Base-by-base conservation (phyloP, 2,113 vertebrate genomes). In the Pedetes capensis region DNA sequence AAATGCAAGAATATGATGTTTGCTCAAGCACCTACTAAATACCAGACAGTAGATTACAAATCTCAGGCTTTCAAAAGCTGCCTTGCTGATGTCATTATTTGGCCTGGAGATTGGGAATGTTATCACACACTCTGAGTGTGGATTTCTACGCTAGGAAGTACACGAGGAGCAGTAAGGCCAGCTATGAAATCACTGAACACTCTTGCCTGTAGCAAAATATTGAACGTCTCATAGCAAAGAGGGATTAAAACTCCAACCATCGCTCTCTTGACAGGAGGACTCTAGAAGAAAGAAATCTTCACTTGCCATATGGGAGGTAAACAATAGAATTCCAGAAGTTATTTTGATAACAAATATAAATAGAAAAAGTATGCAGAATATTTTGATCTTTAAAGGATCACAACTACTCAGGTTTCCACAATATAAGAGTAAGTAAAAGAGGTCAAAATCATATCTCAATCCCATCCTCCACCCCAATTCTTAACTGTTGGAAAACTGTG, bases 311-410 rank as follows among this genome's bases (percentile, higher is more conserved):
- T 27, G 37, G 12, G 49, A 10, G 8, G 13, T 78, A 85, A 96
- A 78, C 47, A 78, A 68, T 18, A 93, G 34, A 82, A 92, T 71
- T 87, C n/a, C 44, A 57, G n/a, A 53, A 92, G 37, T 42, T 88
- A 84, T 82, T 92, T 76, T 92, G 47, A 80, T 91, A 81, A 95
- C 18, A 83, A 89, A 96, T 49, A 72, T 47, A 95, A 91, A 81
- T 55, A 90, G 55, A 82, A 88, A 96, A 84, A 47, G 25, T 47
- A 59, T 55, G 49, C 12, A 68, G 55, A 88, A 63, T 80, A 78
- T 37, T 92, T 93, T 82, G 53, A 82, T 91, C 69, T 93, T 92
- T 86, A 80, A 94, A 96, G 53, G 61, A 63, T 10, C 37, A 16
- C 4, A 53, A 57, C 76, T 64, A 90, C 12, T 80, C 64, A 94